These are phyloP conservation scores for Stomatorhinus walkeri DNA, from an alignment of 2,797 vertebrate genomes.

Conservation along the genomic window DNA sequence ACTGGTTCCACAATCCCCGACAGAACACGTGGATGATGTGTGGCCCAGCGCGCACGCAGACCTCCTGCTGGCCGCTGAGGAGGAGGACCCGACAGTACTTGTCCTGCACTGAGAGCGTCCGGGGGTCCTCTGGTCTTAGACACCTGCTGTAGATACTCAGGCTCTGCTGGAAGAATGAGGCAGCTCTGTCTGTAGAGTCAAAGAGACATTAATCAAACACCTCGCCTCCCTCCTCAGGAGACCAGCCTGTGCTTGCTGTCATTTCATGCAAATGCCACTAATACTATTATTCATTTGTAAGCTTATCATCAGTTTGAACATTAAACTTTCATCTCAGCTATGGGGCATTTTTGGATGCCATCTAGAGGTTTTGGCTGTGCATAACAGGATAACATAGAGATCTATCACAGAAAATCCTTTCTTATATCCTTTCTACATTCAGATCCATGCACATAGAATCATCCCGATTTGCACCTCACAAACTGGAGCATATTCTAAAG, in stretches of 20 bases:
- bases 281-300: background rate
- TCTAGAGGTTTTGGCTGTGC: background rate
- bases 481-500: background rate
- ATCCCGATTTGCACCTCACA: background rate
- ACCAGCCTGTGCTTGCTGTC: background rate
- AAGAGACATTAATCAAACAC: background rate
- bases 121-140: conserved; percentile 43
- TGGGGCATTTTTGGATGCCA: background rate
- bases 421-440: background rate
- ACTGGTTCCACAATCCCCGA: background rate
- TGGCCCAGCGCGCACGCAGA: background rate
- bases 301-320: background rate
- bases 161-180: conserved; percentile 60
- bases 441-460: background rate
- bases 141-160: conserved; percentile 47
- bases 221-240: background rate
- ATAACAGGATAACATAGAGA: background rate
- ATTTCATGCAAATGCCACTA: background rate
- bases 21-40: background rate
- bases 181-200: conserved; percentile 45
- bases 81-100: conserved; percentile 64
- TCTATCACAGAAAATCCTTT: background rate
- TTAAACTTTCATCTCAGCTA: background rate
- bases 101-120: conserved; percentile 55
- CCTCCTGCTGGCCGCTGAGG: conserved; percentile 46